phyloP scores from a whole-genome alignment of 1,140 invertebrate species.

The Latrodectus geometricus region DNA sequence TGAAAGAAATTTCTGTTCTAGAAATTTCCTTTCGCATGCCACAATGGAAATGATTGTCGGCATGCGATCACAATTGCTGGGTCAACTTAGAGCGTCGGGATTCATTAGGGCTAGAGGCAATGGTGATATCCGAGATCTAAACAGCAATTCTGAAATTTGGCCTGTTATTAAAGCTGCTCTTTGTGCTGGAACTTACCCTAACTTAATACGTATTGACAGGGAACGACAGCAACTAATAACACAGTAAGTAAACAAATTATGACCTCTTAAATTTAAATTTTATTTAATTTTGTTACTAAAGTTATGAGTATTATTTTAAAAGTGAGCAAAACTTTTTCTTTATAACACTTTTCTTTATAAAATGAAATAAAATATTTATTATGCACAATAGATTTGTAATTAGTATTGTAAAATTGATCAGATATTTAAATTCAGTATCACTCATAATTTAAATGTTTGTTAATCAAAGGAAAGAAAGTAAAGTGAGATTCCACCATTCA shows the following conservation, averaged over 20 bases:
- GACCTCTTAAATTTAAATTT: no score
- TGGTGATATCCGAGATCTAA: constrained; percentile 82
- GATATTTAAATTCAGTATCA: background rate
- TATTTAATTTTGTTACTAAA: no score
- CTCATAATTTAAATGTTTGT: constrained; percentile 24
- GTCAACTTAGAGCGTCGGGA: constrained; percentile 85
- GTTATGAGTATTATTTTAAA: no score
- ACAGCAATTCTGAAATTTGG: constrained; percentile 90
- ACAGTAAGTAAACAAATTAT: constrained; percentile 71
- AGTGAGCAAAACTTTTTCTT: no score
- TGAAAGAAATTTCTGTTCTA: constrained; percentile 81
- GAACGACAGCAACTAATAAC: constrained; percentile 74
- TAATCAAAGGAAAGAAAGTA: constrained; percentile 77
- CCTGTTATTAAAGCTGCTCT: constrained; percentile 91
- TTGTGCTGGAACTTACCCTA: constrained; percentile 87
- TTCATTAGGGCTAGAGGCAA: constrained; percentile 80
- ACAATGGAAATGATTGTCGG: constrained; percentile 87
- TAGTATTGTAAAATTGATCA: background rate
- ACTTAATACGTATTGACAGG: constrained; percentile 79
- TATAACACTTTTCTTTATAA: no score
- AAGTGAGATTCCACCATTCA: constrained; percentile 80
- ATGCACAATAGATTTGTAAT: background rate
- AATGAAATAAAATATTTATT: no score
- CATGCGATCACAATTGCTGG: constrained; percentile 81
- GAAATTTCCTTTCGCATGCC: constrained; percentile 83